Base-by-base conservation (phyloP, 35 echinoderm and acorn worm genomes). In the Eucidaris tribuloides region DNA sequence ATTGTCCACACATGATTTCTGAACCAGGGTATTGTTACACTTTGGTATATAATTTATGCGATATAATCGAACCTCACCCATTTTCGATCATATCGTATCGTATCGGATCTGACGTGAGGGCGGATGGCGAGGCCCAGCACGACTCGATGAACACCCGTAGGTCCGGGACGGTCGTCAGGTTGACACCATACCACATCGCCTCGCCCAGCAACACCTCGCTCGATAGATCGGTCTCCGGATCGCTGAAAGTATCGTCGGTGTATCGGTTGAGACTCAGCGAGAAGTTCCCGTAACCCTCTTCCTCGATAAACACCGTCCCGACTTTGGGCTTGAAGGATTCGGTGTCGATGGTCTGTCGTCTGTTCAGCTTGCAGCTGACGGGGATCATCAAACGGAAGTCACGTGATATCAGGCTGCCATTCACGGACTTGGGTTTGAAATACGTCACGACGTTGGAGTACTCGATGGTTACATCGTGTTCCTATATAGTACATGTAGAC, bases 391-490 rank as follows among this genome's bases (percentile, higher is more conserved):
- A 20, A 14, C 65, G 65, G 65, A 71, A 71, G 24, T 71, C 65
- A 14, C 65, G 65, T 4, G 65, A 36, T 4, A 71, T 71, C 65
- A 71, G 4, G 17, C 29, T 36, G 7, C 65, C 65, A 32, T 71
- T 71, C 33, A 36, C 65, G 4, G 29, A 7, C 0, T 28, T 71
- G 19, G 65, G 66, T 22, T 72, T 72, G 66, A 72, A 72, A 39
- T 72, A 72, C 0, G 66, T 72, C 66, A 72, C 66, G 33, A 72
- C 66, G 38, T 72, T 72, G 33, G 66, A 72, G 22, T 43, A 72
- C 28, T 72, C 43, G 66, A 72, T 72, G 20, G 43, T 39, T 11
- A 5, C 38, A 42, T 39, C 66, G n/a, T n/a, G n/a, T n/a, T n/a
- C n/a, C n/a, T n/a, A n/a, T n/a, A n/a, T n/a, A n/a, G n/a, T n/a